Percentiles rank a stretch among this genome's conserved stretches.
Conservation (phyloP, 2,113 vertebrate species). For the Cyanoramphus novaezelandiae region DNA sequence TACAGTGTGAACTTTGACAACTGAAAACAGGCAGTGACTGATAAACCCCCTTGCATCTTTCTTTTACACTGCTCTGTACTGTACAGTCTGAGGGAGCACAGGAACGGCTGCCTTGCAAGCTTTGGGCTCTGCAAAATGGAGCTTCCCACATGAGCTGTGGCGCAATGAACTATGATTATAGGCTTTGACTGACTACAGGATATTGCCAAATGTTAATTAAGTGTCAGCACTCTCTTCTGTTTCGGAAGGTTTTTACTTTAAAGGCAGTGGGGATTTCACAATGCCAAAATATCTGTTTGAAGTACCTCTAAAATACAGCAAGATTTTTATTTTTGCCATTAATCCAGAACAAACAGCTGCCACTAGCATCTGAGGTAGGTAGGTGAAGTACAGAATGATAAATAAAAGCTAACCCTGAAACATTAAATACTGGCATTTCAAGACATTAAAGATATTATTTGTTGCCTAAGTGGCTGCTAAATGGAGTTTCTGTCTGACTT, state of each 20-base stretch:
- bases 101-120: background rate
- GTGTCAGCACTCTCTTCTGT: background rate
- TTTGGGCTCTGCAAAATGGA: background rate
- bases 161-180: background rate
- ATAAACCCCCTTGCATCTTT: background rate
- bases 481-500: background rate
- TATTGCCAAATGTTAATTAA: background rate
- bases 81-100: background rate
- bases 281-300: background rate
- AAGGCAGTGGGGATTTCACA: background rate
- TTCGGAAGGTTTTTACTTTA: background rate
- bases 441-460: background rate
- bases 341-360: background rate
- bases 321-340: background rate
- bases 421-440: background rate
- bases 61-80: rapidly evolving
- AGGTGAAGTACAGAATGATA: background rate
- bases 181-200: background rate
- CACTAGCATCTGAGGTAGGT: background rate
- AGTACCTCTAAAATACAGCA: background rate
- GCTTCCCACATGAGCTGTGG: background rate
- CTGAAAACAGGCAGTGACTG: background rate
- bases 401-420: constrained; percentile 13
- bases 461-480: background rate
- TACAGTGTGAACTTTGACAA: background rate